Evolutionary conservation across 2,113 vertebrate species (phyloP).

Genomic region (Dromaius novaehollandiae): DNA sequence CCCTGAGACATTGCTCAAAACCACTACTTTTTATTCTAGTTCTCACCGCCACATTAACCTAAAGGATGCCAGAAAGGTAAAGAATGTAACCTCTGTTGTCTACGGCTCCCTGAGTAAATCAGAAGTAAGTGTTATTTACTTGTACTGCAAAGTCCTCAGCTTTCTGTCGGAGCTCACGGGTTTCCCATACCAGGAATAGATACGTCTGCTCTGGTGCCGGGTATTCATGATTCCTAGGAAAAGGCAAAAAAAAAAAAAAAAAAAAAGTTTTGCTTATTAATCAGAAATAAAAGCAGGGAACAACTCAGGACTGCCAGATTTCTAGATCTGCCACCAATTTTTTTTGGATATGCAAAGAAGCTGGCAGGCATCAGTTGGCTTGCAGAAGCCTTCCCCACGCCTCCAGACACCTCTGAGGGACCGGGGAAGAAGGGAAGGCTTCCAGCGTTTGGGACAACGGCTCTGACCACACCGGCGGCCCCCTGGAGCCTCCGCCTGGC

Average conservation of each 20-base stretch:
- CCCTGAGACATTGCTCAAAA: neutral
- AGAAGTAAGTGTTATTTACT: slow-evolving; percentile 42
- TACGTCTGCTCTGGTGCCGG: slow-evolving; percentile 66
- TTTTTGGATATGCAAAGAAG: fast-evolving
- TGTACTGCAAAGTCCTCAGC: slow-evolving; percentile 62
- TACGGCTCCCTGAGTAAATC: neutral
- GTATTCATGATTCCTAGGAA: slow-evolving; percentile 73
- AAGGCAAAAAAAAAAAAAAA: neutral
- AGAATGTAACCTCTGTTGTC: neutral
- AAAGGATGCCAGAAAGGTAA: neutral
- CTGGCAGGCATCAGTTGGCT: fast-evolving
- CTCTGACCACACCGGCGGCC: neutral
- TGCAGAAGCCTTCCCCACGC: neutral
- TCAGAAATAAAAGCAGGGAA: neutral
- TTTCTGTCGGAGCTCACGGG: slow-evolving; percentile 72
- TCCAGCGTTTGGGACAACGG: too few relatives aligned
- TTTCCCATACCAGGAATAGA: slow-evolving; percentile 81
- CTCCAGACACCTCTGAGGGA: too few relatives aligned
- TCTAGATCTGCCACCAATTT: fast-evolving
- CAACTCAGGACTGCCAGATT: neutral
- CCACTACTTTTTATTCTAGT: neutral
- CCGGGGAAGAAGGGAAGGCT: too few relatives aligned
- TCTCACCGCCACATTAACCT: neutral
- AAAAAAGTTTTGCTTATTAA: neutral
- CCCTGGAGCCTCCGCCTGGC: fast-evolving